Evolutionary conservation across 2,113 vertebrate genomes (phyloP), one percentile per base, ranked within the genome.

Genomic region (Cheilinus undulatus): DNA sequence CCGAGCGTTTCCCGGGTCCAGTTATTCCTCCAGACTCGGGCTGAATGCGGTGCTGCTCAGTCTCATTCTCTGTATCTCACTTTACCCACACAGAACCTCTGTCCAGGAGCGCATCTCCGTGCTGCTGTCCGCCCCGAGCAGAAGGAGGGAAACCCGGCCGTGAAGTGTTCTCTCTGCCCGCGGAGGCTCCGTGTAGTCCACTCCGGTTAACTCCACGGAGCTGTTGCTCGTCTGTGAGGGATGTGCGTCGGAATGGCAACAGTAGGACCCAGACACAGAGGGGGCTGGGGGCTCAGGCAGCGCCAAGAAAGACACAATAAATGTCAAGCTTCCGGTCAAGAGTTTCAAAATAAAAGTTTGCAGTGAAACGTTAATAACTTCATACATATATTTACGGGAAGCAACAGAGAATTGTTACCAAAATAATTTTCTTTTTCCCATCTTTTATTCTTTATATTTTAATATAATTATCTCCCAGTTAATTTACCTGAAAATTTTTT

Each of bases 211-310:
- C 82, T 91, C 86, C 70, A 86, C 17, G 58, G 72, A 81, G 90
- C 91, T 93, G 92, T 91, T 92, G 93, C 90, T 91, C 82, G 84
- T 89, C 85, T 49, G 86, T 28, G 81, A 82, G 89, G 61, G 90
- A 82, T 84, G 87, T 88, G 88, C 88, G 86, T 91, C 86, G 92
- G 92, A 93, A 92, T 91, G 92, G 84, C 86, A 90, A 88, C 73
- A 66, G 40, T 43, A 78, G 84, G 84, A 86, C 73, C 36, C 68
- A 75, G 51, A 64, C 24, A 27, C 52, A 22, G 50, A 67, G 73
- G 60, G 61, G 73, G 71, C 53, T 56, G 50, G 40, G 71, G 69
- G 64, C 20, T 9, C 26, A 32, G 67, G 46, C 34, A 7, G 56
- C 4, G 49, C 68, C 61, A 85, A 74, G 1, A 0, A 2, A 5